Base-by-base conservation (phyloP, 2,888 invertebrate species). In the Acanthosepion pharaonis region DNA sequence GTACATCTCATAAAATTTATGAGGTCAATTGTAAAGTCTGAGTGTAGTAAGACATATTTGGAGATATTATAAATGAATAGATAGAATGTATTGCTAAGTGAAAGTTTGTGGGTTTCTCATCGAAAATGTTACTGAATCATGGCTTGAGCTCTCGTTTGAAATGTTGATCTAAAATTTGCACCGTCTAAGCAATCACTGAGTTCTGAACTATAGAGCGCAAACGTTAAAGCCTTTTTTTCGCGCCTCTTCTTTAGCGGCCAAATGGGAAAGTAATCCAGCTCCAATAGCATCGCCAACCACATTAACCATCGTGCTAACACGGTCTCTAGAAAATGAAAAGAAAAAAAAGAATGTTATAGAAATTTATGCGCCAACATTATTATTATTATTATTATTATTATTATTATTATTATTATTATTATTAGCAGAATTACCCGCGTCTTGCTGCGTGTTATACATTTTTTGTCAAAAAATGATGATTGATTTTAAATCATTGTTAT, bases 271-370 rank as follows among this genome's bases (percentile, higher is more conserved):
- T 94, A 99, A 98, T 95, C 98, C 98, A 94, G 99, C 99, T 93
- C 99, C 99, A 95, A 99, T 97, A 6, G 99, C 98, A 97, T 99
- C 99, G 96, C 99, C 99, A 97, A 99, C 98, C 91, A 99, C 99
- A 97, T 99, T 99, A 96, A 99, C 97, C 28, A 97, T 97, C 0
- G 98, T 98, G 98, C 96, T 99, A 98, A 96, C 99, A 98, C 97
- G 97, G 95, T 98, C 98, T 78, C 97, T 97, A 95, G 33, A 95
- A 94, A 59, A 59, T n/a, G 92, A 64, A 51, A 64, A 51, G 49
- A 33, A 51, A 92, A 49, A 92, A 9, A 28, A n/a, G 1, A n/a
- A n/a, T n/a, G 6, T n/a, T n/a, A 51, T 11, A 51, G 59, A 23
- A 20, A 59, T 59, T 59, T 23, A 20, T 59, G 3, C 23, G 1